phyloP scores from a whole-genome alignment of 2,797 vertebrate species.

The Poecilia velifera region DNA sequence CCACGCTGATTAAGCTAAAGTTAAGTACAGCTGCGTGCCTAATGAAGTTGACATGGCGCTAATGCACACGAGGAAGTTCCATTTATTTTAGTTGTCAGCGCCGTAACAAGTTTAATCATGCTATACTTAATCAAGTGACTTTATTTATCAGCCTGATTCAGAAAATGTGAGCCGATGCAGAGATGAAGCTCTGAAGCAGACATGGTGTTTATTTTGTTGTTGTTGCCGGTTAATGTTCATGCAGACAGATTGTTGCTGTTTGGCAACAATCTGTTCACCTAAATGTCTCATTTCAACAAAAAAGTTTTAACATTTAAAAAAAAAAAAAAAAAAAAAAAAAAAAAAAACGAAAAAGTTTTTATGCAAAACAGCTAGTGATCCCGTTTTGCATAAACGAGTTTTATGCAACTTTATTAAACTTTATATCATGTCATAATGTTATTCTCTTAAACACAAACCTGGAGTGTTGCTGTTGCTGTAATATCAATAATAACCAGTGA shows the following conservation, averaged over 20 bases:
- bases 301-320: not conserved
- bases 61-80: slow-evolving; percentile 48
- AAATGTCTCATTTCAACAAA: not conserved
- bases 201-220: not conserved
- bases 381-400: no score
- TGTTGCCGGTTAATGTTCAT: not conserved
- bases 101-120: slow-evolving; percentile 51
- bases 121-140: slow-evolving; percentile 26
- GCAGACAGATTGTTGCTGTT: not conserved
- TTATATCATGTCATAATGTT: not conserved
- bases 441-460: not conserved
- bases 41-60: slow-evolving; percentile 62
- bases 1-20: slow-evolving; percentile 58
- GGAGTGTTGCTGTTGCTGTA: not conserved
- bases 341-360: not conserved
- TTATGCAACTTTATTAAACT: not conserved
- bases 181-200: not conserved
- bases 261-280: not conserved
- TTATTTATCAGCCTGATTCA: slow-evolving; percentile 27
- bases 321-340: not conserved
- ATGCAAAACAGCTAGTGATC: not conserved
- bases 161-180: slow-evolving; percentile 12
- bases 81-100: slow-evolving; percentile 41
- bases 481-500: not conserved
- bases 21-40: slow-evolving; percentile 59